Evolutionary conservation across 2,888 invertebrate species (phyloP), one percentile per base, ranked within the genome.

Genomic region (Rhagophthalmus giganteus): DNA sequence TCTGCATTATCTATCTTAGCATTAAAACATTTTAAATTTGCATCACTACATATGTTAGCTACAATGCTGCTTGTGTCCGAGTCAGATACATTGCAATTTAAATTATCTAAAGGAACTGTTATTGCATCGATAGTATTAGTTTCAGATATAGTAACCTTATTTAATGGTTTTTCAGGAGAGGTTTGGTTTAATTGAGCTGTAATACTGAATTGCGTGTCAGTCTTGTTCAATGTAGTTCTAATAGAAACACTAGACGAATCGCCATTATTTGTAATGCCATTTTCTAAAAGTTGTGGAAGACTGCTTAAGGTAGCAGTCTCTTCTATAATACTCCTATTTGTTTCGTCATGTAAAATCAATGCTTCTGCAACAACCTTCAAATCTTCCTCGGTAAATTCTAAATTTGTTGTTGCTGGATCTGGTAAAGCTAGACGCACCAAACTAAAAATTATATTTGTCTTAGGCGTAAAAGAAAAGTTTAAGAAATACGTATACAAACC

Each of bases 371-470:
- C 74, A 51, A 74, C 72, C 47, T 74, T 73, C 16, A 78, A 65
- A 59, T 76, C 76, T 57, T 77, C 76, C 20, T 71, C 75, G 10
- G 76, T 77, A 32, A 77, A 61, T 62, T 76, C 76, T 49, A 77
- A 64, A 57, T 76, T 72, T 34, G 75, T 71, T 20, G 75, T 70
- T 55, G 77, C 57, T 6, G 76, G 76, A 64, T 78, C 78, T 48
- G 71, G 76, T 48, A 78, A 57, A 2, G 77, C 73, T 69, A 77
- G 72, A 62, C 77, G 77, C 27, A 77, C 70, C 46, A 77, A 62
- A 31, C 77, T 77, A 58, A 53, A 74, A 73, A n/a, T n/a, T n/a
- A n/a, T n/a, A n/a, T n/a, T n/a, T n/a, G n/a, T n/a, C n/a, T n/a
- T n/a, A n/a, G n/a, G n/a, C n/a, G n/a, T n/a, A n/a, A n/a, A n/a